Conservation (phyloP, 2,113 vertebrate genomes). For the Emydocephalus ijimae region DNA sequence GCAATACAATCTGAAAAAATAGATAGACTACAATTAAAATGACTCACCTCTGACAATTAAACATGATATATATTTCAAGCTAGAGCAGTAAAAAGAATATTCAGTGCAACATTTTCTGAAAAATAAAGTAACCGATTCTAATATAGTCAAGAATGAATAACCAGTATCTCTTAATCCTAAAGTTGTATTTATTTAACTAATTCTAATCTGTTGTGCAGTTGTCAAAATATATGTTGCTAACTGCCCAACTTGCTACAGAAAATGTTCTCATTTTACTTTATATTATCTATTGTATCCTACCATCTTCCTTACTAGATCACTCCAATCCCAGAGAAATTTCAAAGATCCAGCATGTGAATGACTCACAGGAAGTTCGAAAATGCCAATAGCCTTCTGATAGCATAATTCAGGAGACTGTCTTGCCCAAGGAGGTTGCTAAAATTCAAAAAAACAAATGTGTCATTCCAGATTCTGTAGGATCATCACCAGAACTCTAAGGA, state of each 20-base stretch:
- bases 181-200: neutral
- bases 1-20: neutral
- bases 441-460: neutral
- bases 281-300: neutral
- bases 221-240: neutral
- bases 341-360: neutral
- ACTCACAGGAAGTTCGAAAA: neutral
- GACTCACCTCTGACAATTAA: neutral
- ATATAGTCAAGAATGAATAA: neutral
- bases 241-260: neutral
- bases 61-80: neutral
- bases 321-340: neutral
- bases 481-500: neutral
- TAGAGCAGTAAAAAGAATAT: neutral
- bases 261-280: neutral
- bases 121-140: neutral
- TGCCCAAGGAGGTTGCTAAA: neutral
- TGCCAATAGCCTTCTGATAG: neutral
- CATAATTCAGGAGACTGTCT: neutral
- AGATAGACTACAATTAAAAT: neutral
- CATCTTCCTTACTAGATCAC: neutral
- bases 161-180: neutral
- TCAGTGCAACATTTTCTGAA: neutral
- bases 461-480: neutral
- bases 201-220: neutral